Evolutionary conservation across 2,113 vertebrate genomes (phyloP).

Genomic region (Corvus moneduloides): DNA sequence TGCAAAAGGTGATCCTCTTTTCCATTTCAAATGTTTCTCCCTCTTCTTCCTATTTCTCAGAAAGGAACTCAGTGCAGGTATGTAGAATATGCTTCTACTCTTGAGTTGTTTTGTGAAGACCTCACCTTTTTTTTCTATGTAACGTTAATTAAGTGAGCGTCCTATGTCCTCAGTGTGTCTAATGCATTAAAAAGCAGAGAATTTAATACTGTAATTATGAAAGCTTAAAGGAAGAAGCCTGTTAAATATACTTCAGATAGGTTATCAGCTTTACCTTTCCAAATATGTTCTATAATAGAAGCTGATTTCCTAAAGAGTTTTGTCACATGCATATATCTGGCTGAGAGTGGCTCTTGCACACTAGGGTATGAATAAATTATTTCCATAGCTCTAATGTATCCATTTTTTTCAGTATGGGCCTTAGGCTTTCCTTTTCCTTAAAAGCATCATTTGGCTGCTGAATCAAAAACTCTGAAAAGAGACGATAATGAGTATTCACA

Average conservation of each 20-base stretch:
- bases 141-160: neutral
- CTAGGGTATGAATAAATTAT: neutral
- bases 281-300: neutral
- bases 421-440: neutral
- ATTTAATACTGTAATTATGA: neutral
- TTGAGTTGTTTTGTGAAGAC: neutral
- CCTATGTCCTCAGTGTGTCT: neutral
- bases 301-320: neutral
- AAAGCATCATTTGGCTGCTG: conserved; percentile 4
- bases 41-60: neutral
- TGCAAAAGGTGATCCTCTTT: neutral
- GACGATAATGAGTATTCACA: neutral
- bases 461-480: neutral
- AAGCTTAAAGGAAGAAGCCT: neutral
- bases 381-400: neutral
- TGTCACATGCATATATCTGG: accelerated
- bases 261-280: conserved; percentile 26
- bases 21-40: neutral
- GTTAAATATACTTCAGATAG: neutral
- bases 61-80: neutral
- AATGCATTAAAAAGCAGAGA: neutral
- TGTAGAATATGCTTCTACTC: neutral
- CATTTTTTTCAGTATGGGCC: neutral
- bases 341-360: neutral
- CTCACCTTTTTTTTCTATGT: neutral